Percentiles rank a stretch among this genome's conserved stretches.
Evolutionary conservation across 2,113 vertebrate genomes (phyloP).

Genomic region (Myxocyprinus asiaticus): DNA sequence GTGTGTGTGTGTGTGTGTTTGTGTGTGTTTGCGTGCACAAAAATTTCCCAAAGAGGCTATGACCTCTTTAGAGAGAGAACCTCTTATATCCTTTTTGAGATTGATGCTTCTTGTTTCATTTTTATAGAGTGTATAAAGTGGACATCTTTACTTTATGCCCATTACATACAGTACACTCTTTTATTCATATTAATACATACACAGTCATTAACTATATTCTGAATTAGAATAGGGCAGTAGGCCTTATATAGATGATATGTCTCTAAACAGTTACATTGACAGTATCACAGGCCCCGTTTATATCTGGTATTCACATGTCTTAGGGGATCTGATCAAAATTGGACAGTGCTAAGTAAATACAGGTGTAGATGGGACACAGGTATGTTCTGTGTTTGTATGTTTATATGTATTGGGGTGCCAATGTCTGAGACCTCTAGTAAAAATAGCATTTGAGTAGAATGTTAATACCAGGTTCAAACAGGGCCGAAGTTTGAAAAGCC

Average conservation of each 20-base stretch:
- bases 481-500: not conserved
- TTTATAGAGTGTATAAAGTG: not conserved
- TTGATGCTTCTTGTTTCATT: not conserved
- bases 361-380: too few relatives aligned
- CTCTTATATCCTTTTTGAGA: slow-evolving; percentile 9
- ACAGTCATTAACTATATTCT: not conserved
- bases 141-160: not conserved
- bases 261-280: not conserved
- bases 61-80: too few relatives aligned
- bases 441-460: not conserved
- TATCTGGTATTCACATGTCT: not conserved
- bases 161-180: not conserved
- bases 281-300: not conserved
- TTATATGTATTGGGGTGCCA: too few relatives aligned
- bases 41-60: not conserved
- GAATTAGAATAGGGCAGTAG: not conserved
- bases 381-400: not conserved
- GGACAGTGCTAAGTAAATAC: too few relatives aligned
- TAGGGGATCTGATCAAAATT: not conserved
- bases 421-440: too few relatives aligned
- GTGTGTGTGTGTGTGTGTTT: too few relatives aligned
- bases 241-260: not conserved
- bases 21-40: too few relatives aligned
- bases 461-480: not conserved
- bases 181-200: not conserved